A percentile compares a stretch with the other conserved stretches of the same genome.
Conservation (phyloP, 2,113 vertebrate genomes). For the Peromyscus leucopus region DNA sequence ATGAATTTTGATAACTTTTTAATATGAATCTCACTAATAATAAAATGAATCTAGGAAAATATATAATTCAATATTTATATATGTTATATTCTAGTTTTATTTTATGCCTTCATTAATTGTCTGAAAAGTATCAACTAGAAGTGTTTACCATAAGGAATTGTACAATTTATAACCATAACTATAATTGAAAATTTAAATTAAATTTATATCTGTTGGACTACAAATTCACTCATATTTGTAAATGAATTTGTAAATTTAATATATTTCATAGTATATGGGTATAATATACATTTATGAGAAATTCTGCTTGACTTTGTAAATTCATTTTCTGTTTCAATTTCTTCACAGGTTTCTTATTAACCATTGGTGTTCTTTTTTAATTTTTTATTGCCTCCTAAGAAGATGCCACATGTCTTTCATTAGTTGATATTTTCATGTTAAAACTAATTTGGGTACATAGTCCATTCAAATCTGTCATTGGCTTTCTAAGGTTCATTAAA, state of each 20-base stretch:
- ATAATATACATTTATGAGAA: background rate
- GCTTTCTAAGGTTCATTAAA: constrained; percentile 71
- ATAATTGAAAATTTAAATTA: background rate
- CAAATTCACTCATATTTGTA: background rate
- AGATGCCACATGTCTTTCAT: constrained; percentile 55
- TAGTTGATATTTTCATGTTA: constrained; percentile 73
- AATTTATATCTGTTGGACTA: background rate
- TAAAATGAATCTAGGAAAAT: constrained; percentile 3
- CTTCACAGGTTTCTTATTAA: constrained; percentile 8
- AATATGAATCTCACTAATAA: constrained; percentile 7
- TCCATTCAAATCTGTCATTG: constrained; percentile 54
- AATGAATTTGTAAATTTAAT: constrained; percentile 33
- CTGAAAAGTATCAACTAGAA: background rate
- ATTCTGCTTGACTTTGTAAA: background rate
- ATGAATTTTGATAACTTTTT: constrained; percentile 25
- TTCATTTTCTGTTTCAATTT: background rate
- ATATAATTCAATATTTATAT: background rate
- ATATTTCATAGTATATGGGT: background rate
- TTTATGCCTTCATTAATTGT: background rate
- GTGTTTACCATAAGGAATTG: background rate
- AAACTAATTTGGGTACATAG: constrained; percentile 58
- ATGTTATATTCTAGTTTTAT: background rate
- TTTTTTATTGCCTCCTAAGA: background rate
- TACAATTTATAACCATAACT: background rate
- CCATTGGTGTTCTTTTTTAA: background rate